Evolutionary conservation across 2,888 invertebrate genomes (phyloP), one percentile per base, ranked within the genome.

Genomic region (Acanthopleura granulata): DNA sequence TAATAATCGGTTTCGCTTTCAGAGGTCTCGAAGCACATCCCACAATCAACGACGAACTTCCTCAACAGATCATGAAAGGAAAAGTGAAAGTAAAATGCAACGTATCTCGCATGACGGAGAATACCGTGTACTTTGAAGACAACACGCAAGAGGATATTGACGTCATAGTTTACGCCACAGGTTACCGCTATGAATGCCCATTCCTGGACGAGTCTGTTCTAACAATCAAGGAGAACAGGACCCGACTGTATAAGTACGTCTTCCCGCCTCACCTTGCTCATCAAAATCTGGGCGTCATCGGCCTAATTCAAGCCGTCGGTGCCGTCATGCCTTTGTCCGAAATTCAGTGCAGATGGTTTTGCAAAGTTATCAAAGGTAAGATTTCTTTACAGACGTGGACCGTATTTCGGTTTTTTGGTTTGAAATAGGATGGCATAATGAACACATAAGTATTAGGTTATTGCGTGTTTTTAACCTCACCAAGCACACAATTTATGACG

Each of bases 11-110:
- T 72, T 62, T 69, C 62, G 49, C 50, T 18, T 76, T 77, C 78
- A 89, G 89, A 51, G 80, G 84, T 3, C 79, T 89, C 0, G 83
- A 87, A 72, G 86, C 87, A 6, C 89, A 89, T 75, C 89, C 89
- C 0, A 89, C 89, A 73, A 89, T 92, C 73, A 91, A 91, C 78
- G 92, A 92, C 81, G 91, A 91, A 71, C 84, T 92, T 6, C 91
- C 91, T 3, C 89, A 90, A 76, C 86, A 91, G 71, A 90, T 92
- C 69, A 86, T 91, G 77, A 88, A 86, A 18, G 91, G 91, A 16
- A 82, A 84, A 12, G 84, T 91, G 9, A 76, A 79, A 71, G 83
- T 91, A 6, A 88, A 86, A 78, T 86, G 88, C 30, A 81, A 89
- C 71, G 82, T 91, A 11, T 74, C 74, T 15, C 49, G 78, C 12